Evolutionary conservation across 64 coral and sea anemone genomes (phyloP), one percentile per base, ranked within the genome.

Genomic region (Stylophora pistillata): DNA sequence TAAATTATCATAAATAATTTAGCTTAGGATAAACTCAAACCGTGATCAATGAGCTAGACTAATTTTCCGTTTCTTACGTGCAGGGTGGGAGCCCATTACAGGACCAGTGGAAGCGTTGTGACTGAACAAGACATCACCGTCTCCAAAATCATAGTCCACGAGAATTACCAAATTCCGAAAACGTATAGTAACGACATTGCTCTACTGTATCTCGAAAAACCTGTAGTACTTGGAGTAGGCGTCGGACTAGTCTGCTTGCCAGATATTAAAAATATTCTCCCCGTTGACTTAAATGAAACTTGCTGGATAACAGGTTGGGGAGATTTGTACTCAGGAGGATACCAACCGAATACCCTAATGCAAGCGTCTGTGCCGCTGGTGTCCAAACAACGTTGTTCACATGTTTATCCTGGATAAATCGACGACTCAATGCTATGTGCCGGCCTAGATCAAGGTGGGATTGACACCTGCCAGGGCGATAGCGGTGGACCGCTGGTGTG

Each of bases 221-320:
- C 90, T n/a, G 90, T 82, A 29, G 33, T 12, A 52, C 10, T 80
- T 15, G 76, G 76, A 41, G 63, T 41, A 10, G 87, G 74, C 21
- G 74, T 89, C 5, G 74, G 74, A n/a, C 77, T 73, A 58, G 76
- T 71, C 52, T 89, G 87, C 53, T 20, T 89, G 74, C 87, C 87
- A 20, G 57, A 78, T 80, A 63, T 25, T n/a, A 41, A 10, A 26
- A 17, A 34, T 27, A 21, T 32, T 13, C 87, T 89, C 12, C 86
- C 86, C 58, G 7, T 88, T 62, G 87, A 89, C 75, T 12, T 33
- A 0, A 37, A 57, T 58, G 68, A 89, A 41, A 70, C 70, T 57
- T 89, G 87, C 72, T 89, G 37, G 56, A 79, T 89, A 53, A 89
- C 87, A n/a, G 87, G 87, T 20, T 89, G 87, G 87, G 87, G 87